These are phyloP conservation scores for Pavo muticus DNA, from an alignment of 2,113 vertebrate genomes.

Conservation along the genomic window DNA sequence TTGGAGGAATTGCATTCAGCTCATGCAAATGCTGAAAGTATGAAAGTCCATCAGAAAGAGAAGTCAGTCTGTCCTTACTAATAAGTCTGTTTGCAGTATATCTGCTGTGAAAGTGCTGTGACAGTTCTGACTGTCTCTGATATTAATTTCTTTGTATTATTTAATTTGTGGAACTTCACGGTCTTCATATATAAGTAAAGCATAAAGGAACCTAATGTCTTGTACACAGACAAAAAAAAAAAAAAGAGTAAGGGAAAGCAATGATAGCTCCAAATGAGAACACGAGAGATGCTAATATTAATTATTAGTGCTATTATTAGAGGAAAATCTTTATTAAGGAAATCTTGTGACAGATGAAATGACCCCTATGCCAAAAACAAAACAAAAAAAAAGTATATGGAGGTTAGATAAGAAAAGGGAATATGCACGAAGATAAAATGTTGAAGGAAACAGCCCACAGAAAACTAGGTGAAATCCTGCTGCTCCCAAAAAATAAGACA, in stretches of 20 bases:
- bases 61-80: not conserved
- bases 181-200: not conserved
- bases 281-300: not conserved
- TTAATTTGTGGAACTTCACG: not conserved
- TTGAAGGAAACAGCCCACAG: not conserved
- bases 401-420: not conserved
- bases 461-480: not conserved
- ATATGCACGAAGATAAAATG: not conserved
- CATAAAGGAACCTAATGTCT: not conserved
- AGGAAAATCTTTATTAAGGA: not conserved
- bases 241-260: not conserved
- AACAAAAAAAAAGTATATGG: not conserved
- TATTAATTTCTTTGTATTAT: not conserved
- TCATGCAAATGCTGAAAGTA: slow-evolving; percentile 12
- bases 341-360: not conserved
- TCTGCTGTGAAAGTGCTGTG: not conserved
- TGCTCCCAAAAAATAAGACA: not conserved
- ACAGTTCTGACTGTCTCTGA: not conserved
- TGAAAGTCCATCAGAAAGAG: not conserved
- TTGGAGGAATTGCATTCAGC: not conserved
- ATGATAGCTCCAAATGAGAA: not conserved
- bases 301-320: not conserved
- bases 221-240: not conserved
- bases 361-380: not conserved
- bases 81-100: not conserved